A percentile compares a stretch with the other conserved stretches of the same genome.
Evolutionary conservation across 1,140 invertebrate genomes (phyloP).

Genomic region (Chionoecetes opilio): DNA sequence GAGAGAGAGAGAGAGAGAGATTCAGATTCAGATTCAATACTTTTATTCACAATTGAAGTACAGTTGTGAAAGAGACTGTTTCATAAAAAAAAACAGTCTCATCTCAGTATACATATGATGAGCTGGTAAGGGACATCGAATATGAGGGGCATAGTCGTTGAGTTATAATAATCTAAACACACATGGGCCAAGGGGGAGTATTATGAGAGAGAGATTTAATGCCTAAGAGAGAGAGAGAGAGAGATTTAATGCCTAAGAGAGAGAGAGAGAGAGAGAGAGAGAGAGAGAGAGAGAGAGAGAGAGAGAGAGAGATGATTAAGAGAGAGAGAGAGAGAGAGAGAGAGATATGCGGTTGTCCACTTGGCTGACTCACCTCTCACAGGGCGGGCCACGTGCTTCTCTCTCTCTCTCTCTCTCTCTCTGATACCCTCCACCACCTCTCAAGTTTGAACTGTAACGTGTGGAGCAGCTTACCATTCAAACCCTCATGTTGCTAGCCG

Average conservation of each 20-base stretch:
- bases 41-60: no score
- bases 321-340: conserved; percentile 53
- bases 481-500: neutral
- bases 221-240: no score
- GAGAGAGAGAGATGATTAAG: conserved; percentile 25
- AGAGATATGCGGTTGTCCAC: conserved; percentile 32
- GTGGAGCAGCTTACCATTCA: neutral
- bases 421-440: neutral
- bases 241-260: neutral
- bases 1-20: no score
- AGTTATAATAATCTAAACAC: no score
- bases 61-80: no score
- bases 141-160: no score
- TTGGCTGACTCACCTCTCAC: neutral
- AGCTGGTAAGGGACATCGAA: no score
- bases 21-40: no score
- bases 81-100: no score
- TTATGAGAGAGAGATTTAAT: no score
- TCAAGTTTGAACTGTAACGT: neutral
- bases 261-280: conserved; percentile 34
- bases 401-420: conserved; percentile 25
- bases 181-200: no score
- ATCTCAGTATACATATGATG: no score
- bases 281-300: conserved; percentile 64
- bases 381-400: neutral